Evolutionary conservation across 2,888 invertebrate species (phyloP).

Genomic region (Archips crataeganus): DNA sequence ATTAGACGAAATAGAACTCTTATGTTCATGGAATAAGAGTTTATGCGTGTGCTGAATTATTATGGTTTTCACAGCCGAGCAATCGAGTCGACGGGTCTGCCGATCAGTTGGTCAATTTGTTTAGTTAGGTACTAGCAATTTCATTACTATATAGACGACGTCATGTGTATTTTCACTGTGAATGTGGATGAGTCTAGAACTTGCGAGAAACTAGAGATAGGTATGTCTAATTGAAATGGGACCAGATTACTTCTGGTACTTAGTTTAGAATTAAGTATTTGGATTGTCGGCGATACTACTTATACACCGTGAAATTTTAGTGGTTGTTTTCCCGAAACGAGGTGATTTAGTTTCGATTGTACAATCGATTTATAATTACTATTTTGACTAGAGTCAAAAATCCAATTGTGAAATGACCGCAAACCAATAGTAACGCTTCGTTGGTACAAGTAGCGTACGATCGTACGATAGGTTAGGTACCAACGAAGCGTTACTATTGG

Average conservation of each 20-base stretch:
- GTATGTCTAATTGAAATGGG: conserved; percentile 17
- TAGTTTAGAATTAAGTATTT: conserved; percentile 7
- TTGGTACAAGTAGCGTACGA: too few species aligned
- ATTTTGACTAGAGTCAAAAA: too few species aligned
- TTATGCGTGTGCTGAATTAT: not conserved
- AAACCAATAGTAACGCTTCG: too few species aligned
- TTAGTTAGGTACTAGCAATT: conserved; percentile 74
- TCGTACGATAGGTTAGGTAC: too few species aligned
- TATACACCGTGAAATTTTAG: too few species aligned
- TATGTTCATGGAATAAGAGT: not conserved
- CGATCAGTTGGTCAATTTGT: conserved; percentile 2
- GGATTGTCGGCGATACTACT: not conserved
- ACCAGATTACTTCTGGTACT: not conserved
- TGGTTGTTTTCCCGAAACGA: too few species aligned
- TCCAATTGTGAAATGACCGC: too few species aligned
- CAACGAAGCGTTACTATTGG: too few species aligned
- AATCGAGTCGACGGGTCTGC: not conserved
- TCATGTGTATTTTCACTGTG: conserved; percentile 60
- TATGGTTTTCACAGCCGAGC: not conserved
- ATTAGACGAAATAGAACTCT: not conserved
- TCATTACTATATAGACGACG: conserved; percentile 66
- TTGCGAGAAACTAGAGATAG: conserved; percentile 16
- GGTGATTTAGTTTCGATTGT: too few species aligned
- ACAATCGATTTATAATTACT: too few species aligned
- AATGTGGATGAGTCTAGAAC: conserved; percentile 57